Conservation (phyloP, 2,888 invertebrate species). For the Hermaeophaga mercurialis region DNA sequence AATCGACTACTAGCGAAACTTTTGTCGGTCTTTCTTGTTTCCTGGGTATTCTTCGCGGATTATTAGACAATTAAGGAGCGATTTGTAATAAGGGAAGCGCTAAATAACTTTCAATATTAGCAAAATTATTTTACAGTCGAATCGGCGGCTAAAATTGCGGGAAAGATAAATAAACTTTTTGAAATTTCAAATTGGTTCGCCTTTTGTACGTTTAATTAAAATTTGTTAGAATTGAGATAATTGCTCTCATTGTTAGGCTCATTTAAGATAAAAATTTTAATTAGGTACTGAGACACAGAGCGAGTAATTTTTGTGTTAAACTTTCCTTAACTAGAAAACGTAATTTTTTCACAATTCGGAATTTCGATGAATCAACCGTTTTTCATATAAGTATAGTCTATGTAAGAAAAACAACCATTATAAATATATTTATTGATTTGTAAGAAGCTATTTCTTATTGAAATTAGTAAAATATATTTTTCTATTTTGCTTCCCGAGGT, state of each 20-base stretch:
- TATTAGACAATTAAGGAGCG: conserved; percentile 7
- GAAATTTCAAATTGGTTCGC: conserved; percentile 1
- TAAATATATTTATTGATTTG: too few species aligned
- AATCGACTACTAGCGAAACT: neutral
- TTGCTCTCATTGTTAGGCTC: neutral
- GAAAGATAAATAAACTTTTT: conserved; percentile 13
- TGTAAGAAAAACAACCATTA: too few species aligned
- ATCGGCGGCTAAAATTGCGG: neutral
- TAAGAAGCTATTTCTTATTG: too few species aligned
- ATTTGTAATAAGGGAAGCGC: conserved; percentile 5
- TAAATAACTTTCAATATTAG: conserved; percentile 8
- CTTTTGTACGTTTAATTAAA: conserved; percentile 13
- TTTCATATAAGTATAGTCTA: too few species aligned
- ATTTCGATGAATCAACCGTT: neutral
- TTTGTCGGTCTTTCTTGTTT: neutral
- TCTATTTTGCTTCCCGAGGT: too few species aligned
- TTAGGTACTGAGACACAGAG: neutral
- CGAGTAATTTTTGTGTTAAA: neutral
- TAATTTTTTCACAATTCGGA: too few species aligned
- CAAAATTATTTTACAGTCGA: neutral
- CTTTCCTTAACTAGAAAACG: neutral
- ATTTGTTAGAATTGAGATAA: neutral
- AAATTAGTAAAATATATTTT: too few species aligned
- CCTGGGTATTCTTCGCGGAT: neutral
- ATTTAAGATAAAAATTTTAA: neutral